Evolutionary conservation across 2,113 vertebrate species (phyloP), one percentile per base, ranked within the genome.

Genomic region (Indicator indicator): DNA sequence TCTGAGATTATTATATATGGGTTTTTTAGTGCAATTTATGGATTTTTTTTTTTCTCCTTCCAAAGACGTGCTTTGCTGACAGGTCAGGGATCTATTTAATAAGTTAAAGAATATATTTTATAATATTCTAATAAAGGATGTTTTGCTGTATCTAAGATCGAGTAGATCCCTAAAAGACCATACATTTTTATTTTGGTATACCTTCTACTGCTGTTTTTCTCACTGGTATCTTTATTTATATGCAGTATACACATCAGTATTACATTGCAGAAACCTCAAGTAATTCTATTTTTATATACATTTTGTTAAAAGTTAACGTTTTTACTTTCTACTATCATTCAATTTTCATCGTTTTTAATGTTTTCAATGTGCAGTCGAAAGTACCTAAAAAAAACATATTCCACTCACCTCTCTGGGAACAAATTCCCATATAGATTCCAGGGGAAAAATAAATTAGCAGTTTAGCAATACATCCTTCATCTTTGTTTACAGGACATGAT

Each of bases 311-410:
- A 68, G 6, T 56, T 68, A 55, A 40, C 27, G 23, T 17, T 64
- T 28, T 26, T 26, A 38, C 5, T 56, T 56, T 27, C 30, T 68
- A n/a, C n/a, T 75, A 3, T 55, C 3, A 2, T 36, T 80, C 18
- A 70, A 40, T 55, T 5, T 6, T 63, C 0, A 0, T 24, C 2
- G 2, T 28, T 32, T 50, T 63, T 36, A 63, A 79, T 8, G 2
- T 42, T 91, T 85, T 94, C 23, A 76, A 63, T 8, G 15, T 20
- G 3, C 48, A 68, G 13, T 33, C 52, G 30, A 72, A 82, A 85
- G 8, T 30, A 27, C 16, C 5, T 67, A 81, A 62, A 2, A 59
- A 86, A 52, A 10, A 0, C 10, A 21, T 30, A 44, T 81, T 92
- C 9, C 8, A 48, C 9, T 48, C 28, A 52, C 11, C 72, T 72